Evolutionary conservation across 2,113 vertebrate species (phyloP).

Genomic region (Papio anubis): DNA sequence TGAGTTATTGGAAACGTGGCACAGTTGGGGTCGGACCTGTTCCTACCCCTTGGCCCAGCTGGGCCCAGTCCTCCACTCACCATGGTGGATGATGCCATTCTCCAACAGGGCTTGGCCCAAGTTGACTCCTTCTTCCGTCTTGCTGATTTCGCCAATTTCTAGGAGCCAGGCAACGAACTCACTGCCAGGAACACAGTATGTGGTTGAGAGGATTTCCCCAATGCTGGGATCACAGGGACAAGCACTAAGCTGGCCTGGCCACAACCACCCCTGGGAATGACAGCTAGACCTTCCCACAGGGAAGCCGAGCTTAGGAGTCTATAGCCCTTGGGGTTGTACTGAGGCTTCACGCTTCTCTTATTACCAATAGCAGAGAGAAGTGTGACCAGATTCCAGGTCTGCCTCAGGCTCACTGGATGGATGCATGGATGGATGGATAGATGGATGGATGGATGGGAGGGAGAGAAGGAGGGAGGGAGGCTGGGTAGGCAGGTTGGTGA

Average conservation of each 20-base stretch:
- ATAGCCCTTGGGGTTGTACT: background rate
- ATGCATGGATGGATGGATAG: rapidly evolving
- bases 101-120: constrained; percentile 97
- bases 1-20: rapidly evolving
- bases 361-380: background rate
- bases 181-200: constrained; percentile 82
- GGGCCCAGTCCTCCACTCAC: constrained; percentile 83
- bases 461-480: rapidly evolving
- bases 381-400: background rate
- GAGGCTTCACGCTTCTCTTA: background rate
- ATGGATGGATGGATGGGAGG: rapidly evolving
- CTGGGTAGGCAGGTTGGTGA: too few relatives aligned
- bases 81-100: constrained; percentile 98
- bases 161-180: constrained; percentile 98
- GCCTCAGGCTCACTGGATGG: background rate
- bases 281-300: background rate
- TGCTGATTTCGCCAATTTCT: constrained; percentile 97
- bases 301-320: background rate
- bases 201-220: background rate
- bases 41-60: rapidly evolving
- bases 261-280: background rate
- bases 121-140: constrained; percentile 97
- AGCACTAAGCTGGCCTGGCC: background rate
- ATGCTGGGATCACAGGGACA: constrained; percentile 35
- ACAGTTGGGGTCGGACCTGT: background rate